Conservation (phyloP, 2,888 invertebrate genomes). For the Quadroppia sp. region DNA sequence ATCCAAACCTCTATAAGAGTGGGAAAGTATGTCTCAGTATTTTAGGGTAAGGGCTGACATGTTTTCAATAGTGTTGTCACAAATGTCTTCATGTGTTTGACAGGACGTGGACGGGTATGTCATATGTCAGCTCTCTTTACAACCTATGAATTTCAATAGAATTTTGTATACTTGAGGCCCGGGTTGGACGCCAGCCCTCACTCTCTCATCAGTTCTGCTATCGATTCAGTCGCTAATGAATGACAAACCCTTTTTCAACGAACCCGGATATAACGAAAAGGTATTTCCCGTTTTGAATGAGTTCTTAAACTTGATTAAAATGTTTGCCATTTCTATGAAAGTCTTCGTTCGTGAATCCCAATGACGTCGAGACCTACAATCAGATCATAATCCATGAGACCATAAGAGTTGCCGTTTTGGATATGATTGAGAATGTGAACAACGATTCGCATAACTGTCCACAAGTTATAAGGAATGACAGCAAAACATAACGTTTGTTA, state of each 20-base stretch:
- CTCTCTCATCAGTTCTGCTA: slow-evolving; percentile 58
- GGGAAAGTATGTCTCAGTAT: slow-evolving; percentile 61
- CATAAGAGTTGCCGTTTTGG: slow-evolving; percentile 59
- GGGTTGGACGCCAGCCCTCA: slow-evolving; percentile 60
- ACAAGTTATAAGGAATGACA: slow-evolving; percentile 43
- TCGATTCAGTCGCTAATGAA: slow-evolving; percentile 62
- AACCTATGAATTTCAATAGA: neutral
- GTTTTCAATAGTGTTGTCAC: neutral
- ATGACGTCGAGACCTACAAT: slow-evolving; percentile 53
- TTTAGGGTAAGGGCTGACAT: slow-evolving; percentile 55
- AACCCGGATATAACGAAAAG: slow-evolving; percentile 61
- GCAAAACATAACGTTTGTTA: neutral
- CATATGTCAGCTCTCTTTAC: neutral
- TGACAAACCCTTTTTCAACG: slow-evolving; percentile 63
- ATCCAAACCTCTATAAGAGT: slow-evolving; percentile 62
- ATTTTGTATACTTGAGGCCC: slow-evolving; percentile 54
- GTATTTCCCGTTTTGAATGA: no score
- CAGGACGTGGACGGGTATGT: slow-evolving; percentile 23
- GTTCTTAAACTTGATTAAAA: no score
- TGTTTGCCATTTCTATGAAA: no score
- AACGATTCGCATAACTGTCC: slow-evolving; percentile 50
- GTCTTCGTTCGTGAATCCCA: neutral
- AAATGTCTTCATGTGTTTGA: neutral
- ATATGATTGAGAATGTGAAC: slow-evolving; percentile 56
- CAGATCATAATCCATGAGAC: slow-evolving; percentile 60